Conservation (phyloP, 1,140 invertebrate species). For the Thaumatotibia leucotreta region DNA sequence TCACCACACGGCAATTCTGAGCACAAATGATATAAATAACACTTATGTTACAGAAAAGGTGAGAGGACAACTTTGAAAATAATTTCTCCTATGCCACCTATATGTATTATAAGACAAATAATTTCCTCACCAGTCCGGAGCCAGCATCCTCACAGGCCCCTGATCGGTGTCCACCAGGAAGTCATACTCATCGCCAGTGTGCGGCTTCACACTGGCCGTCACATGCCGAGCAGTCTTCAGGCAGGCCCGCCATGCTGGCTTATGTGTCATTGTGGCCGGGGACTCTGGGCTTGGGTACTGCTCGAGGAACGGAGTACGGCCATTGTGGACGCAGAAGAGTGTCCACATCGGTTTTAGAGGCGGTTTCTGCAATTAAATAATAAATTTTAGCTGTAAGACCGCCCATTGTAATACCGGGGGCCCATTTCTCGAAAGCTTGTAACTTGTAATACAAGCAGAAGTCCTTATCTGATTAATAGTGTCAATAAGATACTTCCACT, state of each 20-base stretch:
- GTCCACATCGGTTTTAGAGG: constrained; percentile 65
- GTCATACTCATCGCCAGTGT: constrained; percentile 46
- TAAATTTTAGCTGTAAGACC: too few relatives aligned
- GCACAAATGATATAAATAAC: too few relatives aligned
- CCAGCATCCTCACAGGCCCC: constrained; percentile 59
- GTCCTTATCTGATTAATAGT: too few relatives aligned
- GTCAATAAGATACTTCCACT: too few relatives aligned
- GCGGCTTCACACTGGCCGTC: constrained; percentile 54
- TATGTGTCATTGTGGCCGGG: constrained; percentile 35
- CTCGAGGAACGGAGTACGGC: constrained; percentile 54
- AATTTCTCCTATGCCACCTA: too few relatives aligned
- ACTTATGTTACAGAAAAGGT: too few relatives aligned
- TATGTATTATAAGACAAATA: too few relatives aligned
- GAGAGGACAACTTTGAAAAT: too few relatives aligned
- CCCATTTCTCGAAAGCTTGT: too few relatives aligned
- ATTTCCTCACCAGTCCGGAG: constrained; percentile 64
- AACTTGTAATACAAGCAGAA: too few relatives aligned
- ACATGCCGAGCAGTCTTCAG: constrained; percentile 48
- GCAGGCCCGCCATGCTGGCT: constrained; percentile 52
- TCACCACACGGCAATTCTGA: too few relatives aligned
- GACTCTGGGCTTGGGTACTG: constrained; percentile 51
- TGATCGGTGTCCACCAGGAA: constrained; percentile 56
- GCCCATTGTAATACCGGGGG: too few relatives aligned
- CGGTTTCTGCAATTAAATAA: constrained; percentile 41
- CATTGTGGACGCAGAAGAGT: constrained; percentile 62